Percentiles rank a stretch among this genome's conserved stretches.
Evolutionary conservation across 2,113 vertebrate genomes (phyloP).

Genomic region (Tachycineta bicolor): DNA sequence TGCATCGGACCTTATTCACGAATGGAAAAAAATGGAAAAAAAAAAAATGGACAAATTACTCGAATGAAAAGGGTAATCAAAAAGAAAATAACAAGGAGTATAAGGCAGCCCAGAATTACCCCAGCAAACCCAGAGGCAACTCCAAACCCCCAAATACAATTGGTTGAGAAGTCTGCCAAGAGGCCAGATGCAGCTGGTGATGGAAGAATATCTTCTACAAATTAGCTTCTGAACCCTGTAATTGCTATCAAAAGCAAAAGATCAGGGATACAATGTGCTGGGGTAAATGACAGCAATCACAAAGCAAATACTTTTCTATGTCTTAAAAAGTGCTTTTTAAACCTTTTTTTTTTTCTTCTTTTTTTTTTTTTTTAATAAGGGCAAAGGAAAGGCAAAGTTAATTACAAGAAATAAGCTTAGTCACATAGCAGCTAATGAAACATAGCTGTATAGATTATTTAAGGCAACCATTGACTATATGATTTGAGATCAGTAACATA

Average conservation of each 20-base stretch:
- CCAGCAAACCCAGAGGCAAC: conserved; percentile 8
- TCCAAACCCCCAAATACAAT: conserved; percentile 27
- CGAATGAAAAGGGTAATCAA: conserved; percentile 45
- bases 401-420: conserved; percentile 18
- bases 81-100: conserved; percentile 12
- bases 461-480: not conserved
- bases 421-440: conserved; percentile 12
- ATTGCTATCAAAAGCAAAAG: conserved; percentile 11
- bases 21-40: not conserved
- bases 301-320: not conserved
- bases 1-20: not conserved
- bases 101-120: conserved; percentile 28
- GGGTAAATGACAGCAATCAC: not conserved
- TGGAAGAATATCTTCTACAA: not conserved
- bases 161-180: conserved; percentile 13
- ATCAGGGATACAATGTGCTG: not conserved
- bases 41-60: conserved; percentile 44
- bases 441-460: not conserved
- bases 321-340: not conserved
- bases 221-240: conserved; percentile 41
- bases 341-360: not conserved
- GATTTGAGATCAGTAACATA: not conserved
- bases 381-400: not conserved
- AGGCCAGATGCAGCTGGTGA: conserved; percentile 10
- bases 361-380: not conserved